Evolutionary conservation across 1,140 invertebrate species (phyloP).

Genomic region (Phymorhynchus buccinoides): DNA sequence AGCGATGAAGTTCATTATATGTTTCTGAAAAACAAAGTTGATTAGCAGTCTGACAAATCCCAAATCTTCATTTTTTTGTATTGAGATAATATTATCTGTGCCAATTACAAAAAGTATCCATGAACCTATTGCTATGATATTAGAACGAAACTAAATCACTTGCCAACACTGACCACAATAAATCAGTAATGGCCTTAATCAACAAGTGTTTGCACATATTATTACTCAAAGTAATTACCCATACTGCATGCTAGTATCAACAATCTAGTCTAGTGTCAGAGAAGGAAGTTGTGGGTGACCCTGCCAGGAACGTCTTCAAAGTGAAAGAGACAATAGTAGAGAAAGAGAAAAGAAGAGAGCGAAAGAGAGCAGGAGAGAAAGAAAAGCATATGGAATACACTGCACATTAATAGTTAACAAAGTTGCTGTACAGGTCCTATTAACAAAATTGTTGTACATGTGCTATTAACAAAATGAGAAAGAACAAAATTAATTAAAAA

Average conservation of each 20-base stretch:
- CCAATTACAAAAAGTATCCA: neutral
- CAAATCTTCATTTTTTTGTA: neutral
- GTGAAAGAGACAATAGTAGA: neutral
- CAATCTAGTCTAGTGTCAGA: too few species aligned
- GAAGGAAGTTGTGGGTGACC: too few species aligned
- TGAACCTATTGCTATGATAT: neutral
- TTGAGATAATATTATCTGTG: too few species aligned
- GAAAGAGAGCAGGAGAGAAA: too few species aligned
- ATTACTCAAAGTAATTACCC: too few species aligned
- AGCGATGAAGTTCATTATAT: constrained; percentile 74
- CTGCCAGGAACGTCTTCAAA: too few species aligned
- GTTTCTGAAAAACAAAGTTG: constrained; percentile 63
- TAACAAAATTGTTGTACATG: neutral
- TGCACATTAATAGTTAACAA: too few species aligned
- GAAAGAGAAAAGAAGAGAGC: constrained; percentile 2
- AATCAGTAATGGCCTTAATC: neutral
- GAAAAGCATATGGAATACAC: too few species aligned
- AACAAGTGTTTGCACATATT: too few species aligned
- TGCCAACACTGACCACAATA: neutral
- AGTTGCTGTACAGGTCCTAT: too few species aligned
- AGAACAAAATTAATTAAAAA: neutral
- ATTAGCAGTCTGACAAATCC: too few species aligned
- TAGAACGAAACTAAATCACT: neutral
- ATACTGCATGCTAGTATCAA: too few species aligned
- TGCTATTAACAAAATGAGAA: neutral